Base-by-base conservation (phyloP, 2,797 vertebrate species). In the Erethizon dorsatum region DNA sequence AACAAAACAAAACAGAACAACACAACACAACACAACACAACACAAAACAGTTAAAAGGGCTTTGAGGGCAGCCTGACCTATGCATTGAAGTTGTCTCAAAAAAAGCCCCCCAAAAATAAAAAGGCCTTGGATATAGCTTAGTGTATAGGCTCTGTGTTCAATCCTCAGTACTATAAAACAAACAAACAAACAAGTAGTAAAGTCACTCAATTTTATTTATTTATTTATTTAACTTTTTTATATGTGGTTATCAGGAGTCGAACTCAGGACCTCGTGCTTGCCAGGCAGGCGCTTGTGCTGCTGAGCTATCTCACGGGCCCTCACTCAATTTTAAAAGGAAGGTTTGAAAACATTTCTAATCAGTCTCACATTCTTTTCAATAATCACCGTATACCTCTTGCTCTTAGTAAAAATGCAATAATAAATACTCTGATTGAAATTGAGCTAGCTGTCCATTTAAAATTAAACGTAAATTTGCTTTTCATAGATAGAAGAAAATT, bases 341-440 rank as follows among this genome's bases (percentile, higher is more conserved):
- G 50, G 14, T 33, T 91, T 85, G 71, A 80, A 80, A 91, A 52
- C 10, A 31, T 61, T 14, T 65, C 54, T 71, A 57, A 82, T 83
- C 11, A 84, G 6, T 11, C 50, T 77, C 8, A 90, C 86, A 84
- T 2, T 83, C 22, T 79, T 56, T 47, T 83, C 18, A 83, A 54
- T 28, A 57, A 52, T 71, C 3, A 54, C 2, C 18, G 26, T 79
- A 28, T 92, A 47, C 4, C 31, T 89, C 15, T 59, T 83, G 17
- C 65, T 82, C 3, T 26, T n/a, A 77, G 33, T 79, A 91, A 57
- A 95, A 69, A 50, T 1, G 3, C 69, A 94, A 52, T 14, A 75
- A 57, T 69, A 57, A 95, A n/a, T n/a, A 88, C 52, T 65, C 17
- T 82, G 11, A 59, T 96, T 79, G 59, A 82, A 52, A 57, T 71